Conservation (phyloP, 2,888 invertebrate genomes). For the Brenthis ino region DNA sequence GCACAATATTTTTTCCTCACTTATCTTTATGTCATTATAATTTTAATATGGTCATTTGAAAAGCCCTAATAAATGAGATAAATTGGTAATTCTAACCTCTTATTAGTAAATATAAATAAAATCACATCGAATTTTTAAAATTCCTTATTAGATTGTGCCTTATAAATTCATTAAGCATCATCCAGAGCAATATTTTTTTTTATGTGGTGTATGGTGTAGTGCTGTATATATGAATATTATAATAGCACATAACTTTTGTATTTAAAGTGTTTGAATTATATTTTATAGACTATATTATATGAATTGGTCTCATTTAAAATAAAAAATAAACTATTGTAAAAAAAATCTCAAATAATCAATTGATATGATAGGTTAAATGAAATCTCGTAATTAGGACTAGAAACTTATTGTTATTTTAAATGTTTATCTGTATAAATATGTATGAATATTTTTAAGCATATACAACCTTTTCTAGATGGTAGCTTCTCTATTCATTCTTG, state of each 20-base stretch:
- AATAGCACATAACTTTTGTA: not conserved
- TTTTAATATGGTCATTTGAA: too few species aligned
- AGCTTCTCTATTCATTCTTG: too few species aligned
- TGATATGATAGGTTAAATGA: not conserved
- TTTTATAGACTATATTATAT: too few species aligned
- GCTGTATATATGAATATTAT: conserved; percentile 13
- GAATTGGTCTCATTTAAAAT: too few species aligned
- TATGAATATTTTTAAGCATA: too few species aligned
- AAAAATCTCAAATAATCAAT: too few species aligned
- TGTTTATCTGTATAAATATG: too few species aligned
- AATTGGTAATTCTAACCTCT: not conserved
- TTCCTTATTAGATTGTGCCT: conserved; percentile 31
- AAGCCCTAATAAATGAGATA: not conserved
- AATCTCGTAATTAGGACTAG: not conserved
- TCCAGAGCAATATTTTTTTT: conserved; percentile 20
- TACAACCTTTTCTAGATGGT: too few species aligned
- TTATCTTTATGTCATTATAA: too few species aligned
- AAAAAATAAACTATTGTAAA: too few species aligned
- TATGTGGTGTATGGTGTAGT: conserved; percentile 17
- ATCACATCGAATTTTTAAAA: not conserved
- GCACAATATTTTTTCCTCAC: too few species aligned
- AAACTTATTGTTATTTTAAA: not conserved
- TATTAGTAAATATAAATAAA: not conserved
- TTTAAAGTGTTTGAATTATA: too few species aligned
- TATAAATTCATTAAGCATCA: conserved; percentile 34